Conservation (phyloP, 1,140 invertebrate species). For the Polypedilum pembai region DNA sequence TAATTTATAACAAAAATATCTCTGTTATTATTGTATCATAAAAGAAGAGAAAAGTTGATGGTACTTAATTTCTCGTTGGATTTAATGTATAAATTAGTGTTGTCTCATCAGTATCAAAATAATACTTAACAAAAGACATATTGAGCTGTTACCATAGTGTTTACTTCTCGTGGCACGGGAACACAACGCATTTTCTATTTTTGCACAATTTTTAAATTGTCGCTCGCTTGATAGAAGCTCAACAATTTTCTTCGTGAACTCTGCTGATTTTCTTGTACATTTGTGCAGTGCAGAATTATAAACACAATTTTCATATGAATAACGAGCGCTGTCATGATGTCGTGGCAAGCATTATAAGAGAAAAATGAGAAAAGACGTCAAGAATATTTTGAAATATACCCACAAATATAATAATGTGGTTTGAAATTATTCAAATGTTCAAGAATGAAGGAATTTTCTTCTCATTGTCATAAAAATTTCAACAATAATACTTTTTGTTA, state of each 20-base stretch:
- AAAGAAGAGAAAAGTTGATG: no score
- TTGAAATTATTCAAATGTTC: no score
- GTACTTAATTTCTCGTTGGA: no score
- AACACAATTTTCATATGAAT: slow-evolving; percentile 15
- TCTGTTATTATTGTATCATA: no score
- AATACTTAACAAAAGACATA: neutral
- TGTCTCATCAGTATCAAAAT: neutral
- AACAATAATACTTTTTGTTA: no score
- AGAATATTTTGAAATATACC: no score
- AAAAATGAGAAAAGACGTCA: no score
- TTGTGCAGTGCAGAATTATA: neutral
- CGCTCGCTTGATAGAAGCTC: neutral
- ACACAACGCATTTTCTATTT: neutral
- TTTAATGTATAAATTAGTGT: neutral
- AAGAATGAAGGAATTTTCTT: no score
- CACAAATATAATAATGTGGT: no score
- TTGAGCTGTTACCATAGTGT: neutral
- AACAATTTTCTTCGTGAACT: neutral
- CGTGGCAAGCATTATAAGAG: no score
- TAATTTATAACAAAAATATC: no score
- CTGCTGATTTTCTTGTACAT: neutral
- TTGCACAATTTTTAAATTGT: slow-evolving; percentile 20
- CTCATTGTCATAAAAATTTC: no score
- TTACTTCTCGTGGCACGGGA: neutral
- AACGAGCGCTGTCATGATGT: neutral